Percentiles rank a stretch among this genome's conserved stretches.
Conservation (phyloP, 1,140 invertebrate species). For the Zelostemma sp. region DNA sequence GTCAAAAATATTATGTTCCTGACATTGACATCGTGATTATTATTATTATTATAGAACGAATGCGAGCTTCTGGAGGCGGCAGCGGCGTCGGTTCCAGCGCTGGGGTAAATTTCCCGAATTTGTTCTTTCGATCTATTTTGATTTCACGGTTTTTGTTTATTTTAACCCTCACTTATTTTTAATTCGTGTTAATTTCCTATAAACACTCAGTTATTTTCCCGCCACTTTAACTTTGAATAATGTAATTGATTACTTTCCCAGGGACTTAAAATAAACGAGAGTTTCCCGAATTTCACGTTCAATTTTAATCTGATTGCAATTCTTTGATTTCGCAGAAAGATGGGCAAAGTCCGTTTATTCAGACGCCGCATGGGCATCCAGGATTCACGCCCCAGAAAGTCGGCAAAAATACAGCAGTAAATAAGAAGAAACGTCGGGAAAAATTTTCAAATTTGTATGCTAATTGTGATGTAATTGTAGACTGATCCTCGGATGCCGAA, state of each 20-base stretch:
- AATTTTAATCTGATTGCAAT: too few relatives aligned
- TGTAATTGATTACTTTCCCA: too few relatives aligned
- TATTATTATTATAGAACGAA: constrained; percentile 70
- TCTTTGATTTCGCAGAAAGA: constrained; percentile 71
- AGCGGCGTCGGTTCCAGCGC: constrained; percentile 65
- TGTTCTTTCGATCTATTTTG: too few relatives aligned
- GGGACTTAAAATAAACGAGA: too few relatives aligned
- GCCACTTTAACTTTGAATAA: too few relatives aligned
- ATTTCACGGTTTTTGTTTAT: too few relatives aligned
- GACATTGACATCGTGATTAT: neutral
- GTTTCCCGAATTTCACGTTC: too few relatives aligned
- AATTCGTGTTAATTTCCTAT: too few relatives aligned
- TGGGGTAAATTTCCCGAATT: constrained; percentile 70
- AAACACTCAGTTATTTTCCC: too few relatives aligned
- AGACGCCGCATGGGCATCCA: constrained; percentile 91
- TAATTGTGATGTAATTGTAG: constrained; percentile 40
- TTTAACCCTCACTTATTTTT: too few relatives aligned
- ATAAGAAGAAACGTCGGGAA: too few relatives aligned
- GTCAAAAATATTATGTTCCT: constrained; percentile 42
- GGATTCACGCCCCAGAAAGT: constrained; percentile 94
- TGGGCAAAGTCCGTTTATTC: constrained; percentile 83
- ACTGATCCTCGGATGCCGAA: constrained; percentile 87
- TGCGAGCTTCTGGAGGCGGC: constrained; percentile 72
- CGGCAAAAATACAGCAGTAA: constrained; percentile 82
- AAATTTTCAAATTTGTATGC: too few relatives aligned